Conservation (phyloP, 2,113 vertebrate genomes). For the Eptatretus burgeri region DNA sequence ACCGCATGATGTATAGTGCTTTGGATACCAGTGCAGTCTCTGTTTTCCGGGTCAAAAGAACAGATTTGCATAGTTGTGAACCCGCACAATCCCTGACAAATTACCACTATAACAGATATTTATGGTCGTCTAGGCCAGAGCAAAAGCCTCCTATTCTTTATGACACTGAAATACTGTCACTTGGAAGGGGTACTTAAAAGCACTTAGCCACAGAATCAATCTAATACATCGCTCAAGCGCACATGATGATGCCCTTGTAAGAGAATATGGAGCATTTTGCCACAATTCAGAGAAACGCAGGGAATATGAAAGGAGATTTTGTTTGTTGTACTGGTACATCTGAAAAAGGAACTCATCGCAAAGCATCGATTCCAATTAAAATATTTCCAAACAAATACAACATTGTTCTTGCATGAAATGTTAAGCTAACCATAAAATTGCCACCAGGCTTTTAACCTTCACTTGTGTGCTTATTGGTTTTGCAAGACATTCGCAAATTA, state of each 20-base stretch:
- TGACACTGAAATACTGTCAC: constrained; percentile 5
- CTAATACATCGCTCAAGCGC: background rate
- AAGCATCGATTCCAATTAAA: no score
- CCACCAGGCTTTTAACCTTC: no score
- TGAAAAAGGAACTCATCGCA: no score
- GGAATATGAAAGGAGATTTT: no score
- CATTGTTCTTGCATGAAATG: no score
- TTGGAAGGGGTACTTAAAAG: background rate
- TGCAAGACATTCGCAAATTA: no score
- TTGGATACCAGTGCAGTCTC: constrained; percentile 4
- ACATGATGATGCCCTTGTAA: background rate
- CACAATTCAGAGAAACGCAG: no score
- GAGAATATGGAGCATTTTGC: no score
- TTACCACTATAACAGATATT: constrained; percentile 2
- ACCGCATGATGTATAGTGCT: constrained; percentile 2
- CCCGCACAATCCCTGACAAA: constrained; percentile 3
- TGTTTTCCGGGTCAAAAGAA: constrained; percentile 1
- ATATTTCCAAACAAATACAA: no score
- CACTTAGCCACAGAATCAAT: constrained; percentile 4
- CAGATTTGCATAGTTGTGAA: constrained; percentile 7
- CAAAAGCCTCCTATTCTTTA: constrained; percentile 4
- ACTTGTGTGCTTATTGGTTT: no score
- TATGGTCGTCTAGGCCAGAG: background rate
- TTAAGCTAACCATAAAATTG: no score
- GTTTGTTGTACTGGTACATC: no score